Evolutionary conservation across 2,113 vertebrate species (phyloP).

Genomic region (Elgaria multicarinata): DNA sequence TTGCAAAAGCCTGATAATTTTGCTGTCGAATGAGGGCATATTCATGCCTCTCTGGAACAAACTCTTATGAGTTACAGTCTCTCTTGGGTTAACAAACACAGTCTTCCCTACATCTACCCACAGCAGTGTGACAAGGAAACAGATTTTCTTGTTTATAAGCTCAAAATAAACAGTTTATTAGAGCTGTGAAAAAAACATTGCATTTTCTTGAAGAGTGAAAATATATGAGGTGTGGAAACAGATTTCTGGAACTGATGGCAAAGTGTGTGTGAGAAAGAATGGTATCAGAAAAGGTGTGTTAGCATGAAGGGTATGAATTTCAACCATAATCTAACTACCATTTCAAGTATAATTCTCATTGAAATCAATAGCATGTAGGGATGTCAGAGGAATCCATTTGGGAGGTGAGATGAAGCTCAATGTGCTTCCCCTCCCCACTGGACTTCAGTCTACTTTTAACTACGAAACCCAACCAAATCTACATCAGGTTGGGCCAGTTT

Average conservation of each 20-base stretch:
- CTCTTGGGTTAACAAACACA: background rate
- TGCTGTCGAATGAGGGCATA: background rate
- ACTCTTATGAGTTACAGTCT: background rate
- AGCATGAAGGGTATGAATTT: background rate
- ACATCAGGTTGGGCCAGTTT: no score
- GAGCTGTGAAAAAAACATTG: background rate
- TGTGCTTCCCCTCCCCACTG: no score
- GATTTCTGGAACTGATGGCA: conserved; percentile 5
- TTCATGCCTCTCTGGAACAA: background rate
- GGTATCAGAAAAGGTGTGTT: background rate
- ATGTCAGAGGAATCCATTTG: no score
- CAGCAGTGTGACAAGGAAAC: conserved; percentile 11
- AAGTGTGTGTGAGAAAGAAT: background rate
- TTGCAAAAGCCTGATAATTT: background rate
- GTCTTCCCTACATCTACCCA: conserved; percentile 2
- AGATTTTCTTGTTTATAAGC: conserved; percentile 13
- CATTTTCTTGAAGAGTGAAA: background rate
- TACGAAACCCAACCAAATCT: no score
- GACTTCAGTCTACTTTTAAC: no score
- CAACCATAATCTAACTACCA: background rate
- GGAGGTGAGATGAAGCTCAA: no score
- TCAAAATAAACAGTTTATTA: conserved; percentile 19
- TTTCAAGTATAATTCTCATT: background rate
- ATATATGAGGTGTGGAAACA: background rate
- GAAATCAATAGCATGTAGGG: background rate